These are phyloP conservation scores for Natrix natrix DNA, from an alignment of 2,797 vertebrate genomes.

Conservation along the genomic window DNA sequence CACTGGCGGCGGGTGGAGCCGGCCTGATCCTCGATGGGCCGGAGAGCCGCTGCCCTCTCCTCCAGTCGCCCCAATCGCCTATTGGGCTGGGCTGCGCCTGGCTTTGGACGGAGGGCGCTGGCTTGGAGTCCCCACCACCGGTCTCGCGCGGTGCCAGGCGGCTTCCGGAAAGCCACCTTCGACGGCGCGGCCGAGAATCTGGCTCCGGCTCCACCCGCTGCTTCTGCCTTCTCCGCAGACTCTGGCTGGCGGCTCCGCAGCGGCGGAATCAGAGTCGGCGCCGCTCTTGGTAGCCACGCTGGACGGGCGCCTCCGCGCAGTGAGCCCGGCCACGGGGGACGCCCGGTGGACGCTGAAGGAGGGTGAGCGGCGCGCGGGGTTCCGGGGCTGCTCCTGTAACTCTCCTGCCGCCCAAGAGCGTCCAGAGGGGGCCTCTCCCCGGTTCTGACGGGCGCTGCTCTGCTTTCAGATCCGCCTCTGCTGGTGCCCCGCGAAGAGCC, in stretches of 20 bases:
- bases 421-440: too few relatives aligned
- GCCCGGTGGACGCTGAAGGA: slow-evolving; percentile 93
- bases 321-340: slow-evolving; percentile 89
- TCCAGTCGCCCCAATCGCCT: background rate
- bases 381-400: background rate
- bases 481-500: slow-evolving; percentile 81
- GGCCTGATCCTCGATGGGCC: background rate
- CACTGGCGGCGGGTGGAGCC: background rate
- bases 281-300: slow-evolving; percentile 91
- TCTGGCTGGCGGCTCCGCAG: slow-evolving; percentile 69
- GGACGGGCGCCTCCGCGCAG: slow-evolving; percentile 90
- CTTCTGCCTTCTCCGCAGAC: slow-evolving; percentile 1
- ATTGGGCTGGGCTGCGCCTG: background rate
- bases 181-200: background rate
- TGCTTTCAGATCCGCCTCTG: slow-evolving; percentile 87
- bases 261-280: slow-evolving; percentile 77
- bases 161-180: background rate
- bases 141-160: background rate
- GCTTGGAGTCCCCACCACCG: background rate
- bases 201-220: rapidly evolving
- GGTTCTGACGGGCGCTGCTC: slow-evolving; percentile 36
- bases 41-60: background rate
- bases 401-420: too few relatives aligned
- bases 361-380: slow-evolving; percentile 70
- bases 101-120: background rate